A percentile compares a stretch with the other conserved stretches of the same genome.
phyloP scores from a whole-genome alignment of 2,888 invertebrate species.

The Leucophora obtusa region DNA sequence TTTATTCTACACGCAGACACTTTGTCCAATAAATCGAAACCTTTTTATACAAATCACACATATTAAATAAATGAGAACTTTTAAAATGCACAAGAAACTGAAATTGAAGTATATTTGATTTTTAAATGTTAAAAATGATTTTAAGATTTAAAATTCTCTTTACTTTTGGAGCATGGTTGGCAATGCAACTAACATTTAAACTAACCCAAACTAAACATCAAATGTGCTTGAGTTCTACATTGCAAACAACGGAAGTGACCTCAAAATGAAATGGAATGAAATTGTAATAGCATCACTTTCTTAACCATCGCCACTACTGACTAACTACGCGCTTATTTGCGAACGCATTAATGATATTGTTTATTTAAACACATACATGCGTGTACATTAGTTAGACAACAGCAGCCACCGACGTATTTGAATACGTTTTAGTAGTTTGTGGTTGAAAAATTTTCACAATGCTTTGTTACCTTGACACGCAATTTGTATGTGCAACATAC shows the following conservation, averaged over 20 bases:
- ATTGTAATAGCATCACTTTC: constrained; percentile 20
- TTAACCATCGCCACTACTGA: constrained; percentile 8
- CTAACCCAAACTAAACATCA: not conserved
- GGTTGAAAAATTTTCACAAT: not conserved
- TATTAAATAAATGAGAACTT: no score
- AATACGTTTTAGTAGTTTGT: not conserved
- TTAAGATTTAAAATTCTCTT: not conserved
- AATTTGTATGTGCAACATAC: not conserved
- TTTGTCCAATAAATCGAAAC: not conserved
- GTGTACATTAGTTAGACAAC: not conserved
- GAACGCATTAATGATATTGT: constrained; percentile 8
- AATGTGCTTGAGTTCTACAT: not conserved
- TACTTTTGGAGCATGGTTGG: not conserved
- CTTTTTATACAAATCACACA: no score
- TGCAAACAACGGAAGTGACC: constrained; percentile 14
- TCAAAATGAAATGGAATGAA: constrained; percentile 11
- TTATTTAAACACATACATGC: constrained; percentile 7
- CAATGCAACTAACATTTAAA: not conserved
- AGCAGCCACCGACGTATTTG: not conserved
- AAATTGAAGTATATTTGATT: no score
- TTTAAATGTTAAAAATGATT: no score
- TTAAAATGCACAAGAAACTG: no score
- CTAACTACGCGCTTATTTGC: constrained; percentile 2
- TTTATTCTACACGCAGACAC: not conserved
- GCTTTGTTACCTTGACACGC: constrained; percentile 21